Evolutionary conservation across 2,797 vertebrate species (phyloP).

Genomic region (Setipinna tenuifilis): DNA sequence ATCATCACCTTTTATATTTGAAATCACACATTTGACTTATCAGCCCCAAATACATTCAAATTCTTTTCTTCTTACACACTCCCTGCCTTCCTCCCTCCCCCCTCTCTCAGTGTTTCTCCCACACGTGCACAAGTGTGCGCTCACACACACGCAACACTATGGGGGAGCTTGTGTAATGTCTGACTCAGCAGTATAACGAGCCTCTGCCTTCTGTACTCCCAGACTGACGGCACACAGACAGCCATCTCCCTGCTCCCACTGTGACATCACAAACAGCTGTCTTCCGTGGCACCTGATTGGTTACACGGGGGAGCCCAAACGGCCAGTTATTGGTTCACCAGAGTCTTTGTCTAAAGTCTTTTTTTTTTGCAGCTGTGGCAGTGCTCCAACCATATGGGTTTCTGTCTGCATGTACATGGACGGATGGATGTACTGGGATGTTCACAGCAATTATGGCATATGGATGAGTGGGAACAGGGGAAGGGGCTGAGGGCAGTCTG

Average conservation of each 20-base stretch:
- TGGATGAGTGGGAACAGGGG: background rate
- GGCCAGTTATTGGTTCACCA: background rate
- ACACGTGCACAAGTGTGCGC: too few species aligned
- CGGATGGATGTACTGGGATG: background rate
- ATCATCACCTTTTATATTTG: too few species aligned
- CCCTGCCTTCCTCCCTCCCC: background rate
- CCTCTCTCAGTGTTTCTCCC: too few species aligned
- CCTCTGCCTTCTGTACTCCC: background rate
- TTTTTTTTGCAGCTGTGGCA: background rate
- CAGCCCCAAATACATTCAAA: too few species aligned
- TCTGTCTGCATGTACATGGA: background rate
- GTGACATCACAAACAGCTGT: background rate
- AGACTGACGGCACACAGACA: slow-evolving; percentile 11
- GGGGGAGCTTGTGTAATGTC: background rate
- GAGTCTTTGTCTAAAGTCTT: background rate
- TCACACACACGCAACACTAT: background rate
- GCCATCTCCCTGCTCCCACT: background rate
- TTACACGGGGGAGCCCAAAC: background rate
- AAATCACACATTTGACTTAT: too few species aligned
- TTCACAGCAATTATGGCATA: background rate
- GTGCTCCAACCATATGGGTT: background rate
- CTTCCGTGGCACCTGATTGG: slow-evolving; percentile 5
- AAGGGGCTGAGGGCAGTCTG: background rate
- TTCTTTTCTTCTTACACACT: too few species aligned
- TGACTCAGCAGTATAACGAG: background rate